Evolutionary conservation across 2,113 vertebrate species (phyloP), one percentile per base, ranked within the genome.

Genomic region (Hippocampus mohnikei): DNA sequence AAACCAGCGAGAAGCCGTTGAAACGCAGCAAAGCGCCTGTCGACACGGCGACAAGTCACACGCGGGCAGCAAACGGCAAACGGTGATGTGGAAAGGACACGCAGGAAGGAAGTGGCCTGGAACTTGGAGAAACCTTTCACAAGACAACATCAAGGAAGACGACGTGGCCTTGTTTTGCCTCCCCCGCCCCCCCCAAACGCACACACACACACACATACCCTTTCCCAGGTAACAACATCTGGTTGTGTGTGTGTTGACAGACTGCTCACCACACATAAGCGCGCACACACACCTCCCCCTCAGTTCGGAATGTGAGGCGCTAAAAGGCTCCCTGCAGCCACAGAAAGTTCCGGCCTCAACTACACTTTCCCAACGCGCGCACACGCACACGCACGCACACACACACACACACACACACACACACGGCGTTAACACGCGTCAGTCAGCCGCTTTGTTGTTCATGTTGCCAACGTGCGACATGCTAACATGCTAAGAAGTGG

Each of bases 1-100:
- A 98, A 91, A 97, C 90, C 72, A 98, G 94, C 75, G 96, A 98
- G 80, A 97, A 93, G 61, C 94, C 94, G 88, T 96, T 96, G 84
- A 93, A 98, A 80, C 96, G 93, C 88, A 98, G 94, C 70, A 94
- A 91, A 86, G 94, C 97, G 1, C 95, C 95, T 96, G 91, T 1
- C 58, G 71, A 21, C 46, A 78, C n/a, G 70, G 18, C 1, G 16
- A 33, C 7, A 8, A 58, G 25, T 25, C 55, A 58, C 29, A 3
- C 25, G 16, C 46, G 16, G 1, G 4, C 46, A 18, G 0, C 33
- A 6, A 37, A 37, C 33, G 33, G 33, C 33, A 1, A 33, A 33
- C 33, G 33, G 33, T 0, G 33, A 6, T 5, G 33, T 6, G 33
- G 33, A 37, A 37, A 37, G 33, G 33, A 37, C 33, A 6, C 33